A percentile compares a stretch with the other conserved stretches of the same genome.
Evolutionary conservation across 2,888 invertebrate species (phyloP).

Genomic region (Drosophila anomelani): DNA sequence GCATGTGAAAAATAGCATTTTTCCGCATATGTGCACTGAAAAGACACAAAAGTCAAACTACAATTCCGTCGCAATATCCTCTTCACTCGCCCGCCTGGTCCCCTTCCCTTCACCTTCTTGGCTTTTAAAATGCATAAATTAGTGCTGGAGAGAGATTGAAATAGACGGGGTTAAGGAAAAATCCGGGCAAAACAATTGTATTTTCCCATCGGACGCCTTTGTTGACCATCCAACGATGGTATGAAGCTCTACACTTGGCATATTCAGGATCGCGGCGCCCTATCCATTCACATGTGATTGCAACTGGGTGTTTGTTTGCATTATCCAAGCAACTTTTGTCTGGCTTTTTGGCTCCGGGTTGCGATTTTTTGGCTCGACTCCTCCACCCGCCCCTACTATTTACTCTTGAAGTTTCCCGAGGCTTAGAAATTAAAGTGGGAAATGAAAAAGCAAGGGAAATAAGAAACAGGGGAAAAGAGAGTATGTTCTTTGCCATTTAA

Average conservation of each 20-base stretch:
- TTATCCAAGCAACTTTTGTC: constrained; percentile 62
- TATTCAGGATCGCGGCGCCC: constrained; percentile 19
- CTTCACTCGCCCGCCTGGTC: not conserved
- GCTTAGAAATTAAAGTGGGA: constrained; percentile 27
- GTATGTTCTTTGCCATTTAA: constrained; percentile 69
- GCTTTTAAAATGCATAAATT: constrained; percentile 68
- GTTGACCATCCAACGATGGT: constrained; percentile 41
- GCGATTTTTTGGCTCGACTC: constrained; percentile 49
- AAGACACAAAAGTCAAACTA: constrained; percentile 52
- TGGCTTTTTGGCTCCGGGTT: constrained; percentile 69
- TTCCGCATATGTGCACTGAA: constrained; percentile 68
- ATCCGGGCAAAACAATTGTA: constrained; percentile 57
- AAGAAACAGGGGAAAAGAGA: constrained; percentile 14
- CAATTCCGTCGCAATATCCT: constrained; percentile 56
- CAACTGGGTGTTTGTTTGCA: constrained; percentile 46
- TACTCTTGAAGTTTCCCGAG: constrained; percentile 56
- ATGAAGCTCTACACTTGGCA: constrained; percentile 19
- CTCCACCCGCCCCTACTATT: constrained; percentile 56
- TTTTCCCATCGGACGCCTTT: constrained; percentile 63
- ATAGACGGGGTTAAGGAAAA: constrained; percentile 25
- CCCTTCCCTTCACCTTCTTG: constrained; percentile 21
- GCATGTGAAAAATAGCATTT: constrained; percentile 72
- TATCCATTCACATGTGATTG: constrained; percentile 20
- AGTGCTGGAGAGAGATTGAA: constrained; percentile 39
- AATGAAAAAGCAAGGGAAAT: not conserved